Conservation (phyloP, 2,888 invertebrate genomes). For the Andrena dorsata region DNA sequence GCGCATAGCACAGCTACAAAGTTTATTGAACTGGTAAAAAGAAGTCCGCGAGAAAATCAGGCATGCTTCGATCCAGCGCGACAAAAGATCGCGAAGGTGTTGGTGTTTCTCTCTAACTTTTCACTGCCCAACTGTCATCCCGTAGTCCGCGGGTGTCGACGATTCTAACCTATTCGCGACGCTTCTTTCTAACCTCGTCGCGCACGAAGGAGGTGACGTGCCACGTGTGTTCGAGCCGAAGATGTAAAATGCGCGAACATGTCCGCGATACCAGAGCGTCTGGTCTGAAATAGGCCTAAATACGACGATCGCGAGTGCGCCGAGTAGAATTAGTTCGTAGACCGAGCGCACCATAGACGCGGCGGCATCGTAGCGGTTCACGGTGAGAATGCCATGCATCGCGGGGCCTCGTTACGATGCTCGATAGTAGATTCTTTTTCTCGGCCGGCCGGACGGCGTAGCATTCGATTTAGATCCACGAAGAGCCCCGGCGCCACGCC, state of each 20-base stretch:
- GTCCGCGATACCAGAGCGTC: background rate
- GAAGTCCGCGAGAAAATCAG: constrained; percentile 13
- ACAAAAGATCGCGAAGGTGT: background rate
- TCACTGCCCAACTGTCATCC: background rate
- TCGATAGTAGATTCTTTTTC: constrained; percentile 29
- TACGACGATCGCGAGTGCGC: background rate
- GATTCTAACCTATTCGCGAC: constrained; percentile 2
- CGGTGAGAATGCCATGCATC: background rate
- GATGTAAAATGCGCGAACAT: background rate
- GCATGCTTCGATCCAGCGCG: constrained; percentile 3
- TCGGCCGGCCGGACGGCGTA: background rate
- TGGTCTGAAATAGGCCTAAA: constrained; percentile 4
- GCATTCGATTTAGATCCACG: constrained; percentile 52
- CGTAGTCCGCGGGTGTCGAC: background rate
- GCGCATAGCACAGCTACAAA: background rate
- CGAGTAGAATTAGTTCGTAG: constrained; percentile 2
- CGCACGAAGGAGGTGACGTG: background rate
- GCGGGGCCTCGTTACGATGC: constrained; percentile 12
- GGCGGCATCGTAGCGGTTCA: background rate
- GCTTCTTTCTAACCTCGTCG: constrained; percentile 8
- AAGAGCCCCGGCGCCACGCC: constrained; percentile 70
- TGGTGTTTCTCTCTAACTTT: background rate
- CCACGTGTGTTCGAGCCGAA: background rate
- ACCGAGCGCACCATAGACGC: constrained; percentile 2
- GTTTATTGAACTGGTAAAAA: constrained; percentile 4